Percentiles rank a stretch among this genome's conserved stretches.
Evolutionary conservation across 2,888 invertebrate species (phyloP).

Genomic region (Pseudolycoriella hygida): DNA sequence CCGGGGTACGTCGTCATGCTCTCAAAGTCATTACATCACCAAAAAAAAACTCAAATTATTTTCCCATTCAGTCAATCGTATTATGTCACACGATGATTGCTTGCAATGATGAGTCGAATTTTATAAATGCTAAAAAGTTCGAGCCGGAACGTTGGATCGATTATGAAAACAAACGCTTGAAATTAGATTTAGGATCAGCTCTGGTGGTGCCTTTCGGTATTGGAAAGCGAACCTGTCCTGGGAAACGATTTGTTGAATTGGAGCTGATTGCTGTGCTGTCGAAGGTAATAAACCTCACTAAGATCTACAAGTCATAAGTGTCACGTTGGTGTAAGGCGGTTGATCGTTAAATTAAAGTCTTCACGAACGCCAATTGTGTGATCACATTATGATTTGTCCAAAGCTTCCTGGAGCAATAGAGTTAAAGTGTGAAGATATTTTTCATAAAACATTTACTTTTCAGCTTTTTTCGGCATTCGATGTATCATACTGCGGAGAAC

Average conservation of each 20-base stretch:
- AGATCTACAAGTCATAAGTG: too few relatives aligned
- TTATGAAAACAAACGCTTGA: background rate
- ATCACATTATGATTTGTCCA: too few relatives aligned
- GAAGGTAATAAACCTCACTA: too few relatives aligned
- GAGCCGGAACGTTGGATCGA: conserved; percentile 63
- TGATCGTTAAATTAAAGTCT: too few relatives aligned
- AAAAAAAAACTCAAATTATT: background rate
- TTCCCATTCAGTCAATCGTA: conserved; percentile 43
- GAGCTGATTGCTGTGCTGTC: conserved; percentile 55
- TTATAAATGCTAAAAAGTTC: conserved; percentile 48
- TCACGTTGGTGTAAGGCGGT: too few relatives aligned
- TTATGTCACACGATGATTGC: conserved; percentile 72
- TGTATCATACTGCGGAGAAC: conserved; percentile 45
- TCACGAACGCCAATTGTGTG: too few relatives aligned
- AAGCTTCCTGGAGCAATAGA: too few relatives aligned
- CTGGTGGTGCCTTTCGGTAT: conserved; percentile 65
- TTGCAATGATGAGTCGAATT: conserved; percentile 56
- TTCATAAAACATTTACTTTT: conserved; percentile 11
- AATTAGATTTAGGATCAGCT: conserved; percentile 34
- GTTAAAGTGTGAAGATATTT: too few relatives aligned
- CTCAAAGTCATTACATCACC: background rate
- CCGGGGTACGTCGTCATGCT: conserved; percentile 40
- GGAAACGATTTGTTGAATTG: conserved; percentile 66
- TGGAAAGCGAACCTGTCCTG: conserved; percentile 68
- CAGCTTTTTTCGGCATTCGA: conserved; percentile 55